Base-by-base conservation (phyloP, 2,888 invertebrate species). In the Cantharis lateralis region DNA sequence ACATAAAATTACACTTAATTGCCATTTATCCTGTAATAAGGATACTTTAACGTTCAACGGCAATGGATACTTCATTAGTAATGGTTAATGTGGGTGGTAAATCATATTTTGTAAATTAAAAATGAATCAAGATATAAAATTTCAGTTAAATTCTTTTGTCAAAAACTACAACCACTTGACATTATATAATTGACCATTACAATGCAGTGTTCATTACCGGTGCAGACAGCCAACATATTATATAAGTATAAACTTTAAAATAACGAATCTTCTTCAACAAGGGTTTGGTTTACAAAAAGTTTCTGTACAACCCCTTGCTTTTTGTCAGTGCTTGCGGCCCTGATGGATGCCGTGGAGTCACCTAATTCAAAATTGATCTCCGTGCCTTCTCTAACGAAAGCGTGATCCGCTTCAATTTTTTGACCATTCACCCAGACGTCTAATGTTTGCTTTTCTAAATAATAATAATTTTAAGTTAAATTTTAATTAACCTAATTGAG, bases 391-490 rank as follows among this genome's bases (percentile, higher is more conserved):
- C 26, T 15, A 69, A 28, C 69, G 10, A 69, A 69, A 69, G n/a
- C 26, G 9, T 69, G 69, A 7, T 69, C 32, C 3, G 32, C 26
- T 18, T 28, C 69, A 10, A 69, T 13, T 26, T 28, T 69, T 69
- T 69, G 69, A 2, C 32, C 26, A 15, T 95, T 95, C 0, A 94
- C 91, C 93, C 94, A 95, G 20, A 96, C 90, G 84, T 93, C 92
- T 80, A 95, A 88, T 0, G 93, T 92, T 81, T 93, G 93, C 87
- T 94, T 95, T 86, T 95, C 95, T 94, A 86, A 76, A 89, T 89
- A 72, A 18, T 32, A 32, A 48, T 2, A 48, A 48, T 48, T n/a
- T 24, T 24, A 24, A 9, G 1, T 24, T 9, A 24, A 88, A 81
- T 62, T 18, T 24, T 16, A 62, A 62, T 70, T 48, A 15, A 15